phyloP scores from a whole-genome alignment of 2,888 invertebrate genomes.

The Cerceris ruficornis region DNA sequence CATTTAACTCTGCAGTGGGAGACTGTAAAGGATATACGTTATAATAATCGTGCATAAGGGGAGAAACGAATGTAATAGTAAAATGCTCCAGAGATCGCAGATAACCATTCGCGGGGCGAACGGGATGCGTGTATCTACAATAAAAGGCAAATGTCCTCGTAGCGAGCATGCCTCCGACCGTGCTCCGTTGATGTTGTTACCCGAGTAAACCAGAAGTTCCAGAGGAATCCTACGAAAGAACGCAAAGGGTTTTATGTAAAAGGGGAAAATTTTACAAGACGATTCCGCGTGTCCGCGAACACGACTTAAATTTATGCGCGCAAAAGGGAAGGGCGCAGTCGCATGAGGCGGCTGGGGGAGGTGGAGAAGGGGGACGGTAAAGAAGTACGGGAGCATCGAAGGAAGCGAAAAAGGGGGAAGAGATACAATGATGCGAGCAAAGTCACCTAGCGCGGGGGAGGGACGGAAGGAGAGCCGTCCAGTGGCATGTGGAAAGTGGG shows the following conservation, averaged over 20 bases:
- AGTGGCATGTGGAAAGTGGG: conserved; percentile 60
- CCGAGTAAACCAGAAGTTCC: too few species aligned
- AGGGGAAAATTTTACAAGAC: too few species aligned
- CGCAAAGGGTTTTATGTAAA: too few species aligned
- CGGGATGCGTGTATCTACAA: conserved; percentile 36
- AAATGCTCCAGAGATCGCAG: conserved; percentile 40
- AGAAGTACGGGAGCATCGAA: conserved; percentile 55
- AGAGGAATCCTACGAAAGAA: too few species aligned
- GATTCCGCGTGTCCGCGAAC: too few species aligned
- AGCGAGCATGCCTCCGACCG: conserved; percentile 39
- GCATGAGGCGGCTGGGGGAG: not conserved
- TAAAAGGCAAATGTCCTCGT: conserved; percentile 45
- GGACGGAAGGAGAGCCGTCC: conserved; percentile 53
- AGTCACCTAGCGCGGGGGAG: conserved; percentile 38
- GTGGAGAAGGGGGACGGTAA: not conserved
- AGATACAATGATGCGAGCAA: conserved; percentile 61
- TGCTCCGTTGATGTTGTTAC: conserved; percentile 2
- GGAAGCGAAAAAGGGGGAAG: conserved; percentile 36
- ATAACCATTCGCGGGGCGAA: conserved; percentile 51
- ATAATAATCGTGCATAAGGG: conserved; percentile 42
- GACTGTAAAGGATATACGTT: conserved; percentile 33
- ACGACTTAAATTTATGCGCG: not conserved
- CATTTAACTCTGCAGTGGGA: conserved; percentile 29
- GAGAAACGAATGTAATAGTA: conserved; percentile 32
- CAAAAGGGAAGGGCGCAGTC: not conserved